These are phyloP conservation scores for Halichoeres trimaculatus DNA, from an alignment of 2,113 vertebrate species.

Conservation along the genomic window DNA sequence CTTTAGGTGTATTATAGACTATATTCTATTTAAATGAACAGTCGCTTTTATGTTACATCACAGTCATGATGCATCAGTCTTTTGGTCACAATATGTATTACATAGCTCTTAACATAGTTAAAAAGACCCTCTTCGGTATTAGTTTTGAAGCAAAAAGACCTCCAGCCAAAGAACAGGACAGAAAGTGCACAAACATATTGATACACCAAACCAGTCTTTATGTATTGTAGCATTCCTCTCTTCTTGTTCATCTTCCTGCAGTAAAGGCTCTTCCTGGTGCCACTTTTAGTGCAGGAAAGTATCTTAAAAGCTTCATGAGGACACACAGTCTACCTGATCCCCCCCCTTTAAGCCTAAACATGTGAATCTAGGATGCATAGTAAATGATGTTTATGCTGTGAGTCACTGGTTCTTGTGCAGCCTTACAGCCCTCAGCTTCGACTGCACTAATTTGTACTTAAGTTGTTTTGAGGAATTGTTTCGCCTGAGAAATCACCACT, in stretches of 20 bases:
- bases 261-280: conserved; percentile 20
- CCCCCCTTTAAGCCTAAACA: conserved; percentile 18
- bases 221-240: conserved; percentile 22
- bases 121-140: too few species aligned
- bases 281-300: conserved; percentile 12
- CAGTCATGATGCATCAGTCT: too few species aligned
- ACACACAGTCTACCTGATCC: conserved; percentile 9
- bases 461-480: conserved; percentile 29
- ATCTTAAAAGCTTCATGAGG: conserved; percentile 7
- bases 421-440: background rate
- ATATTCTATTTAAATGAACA: too few species aligned
- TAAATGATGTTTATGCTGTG: background rate
- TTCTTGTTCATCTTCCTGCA: conserved; percentile 19
- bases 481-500: conserved; percentile 1
- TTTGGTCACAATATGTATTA: too few species aligned
- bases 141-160: too few species aligned
- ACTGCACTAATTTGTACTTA: background rate
- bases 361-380: background rate
- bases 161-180: background rate
- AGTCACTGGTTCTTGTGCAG: conserved; percentile 25
- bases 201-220: background rate
- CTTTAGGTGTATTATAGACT: too few species aligned
- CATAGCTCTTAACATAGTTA: too few species aligned
- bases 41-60: too few species aligned
- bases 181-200: background rate